These are phyloP conservation scores for Forbesichthys papilliferus DNA, from an alignment of 2,113 vertebrate species.

Conservation along the genomic window DNA sequence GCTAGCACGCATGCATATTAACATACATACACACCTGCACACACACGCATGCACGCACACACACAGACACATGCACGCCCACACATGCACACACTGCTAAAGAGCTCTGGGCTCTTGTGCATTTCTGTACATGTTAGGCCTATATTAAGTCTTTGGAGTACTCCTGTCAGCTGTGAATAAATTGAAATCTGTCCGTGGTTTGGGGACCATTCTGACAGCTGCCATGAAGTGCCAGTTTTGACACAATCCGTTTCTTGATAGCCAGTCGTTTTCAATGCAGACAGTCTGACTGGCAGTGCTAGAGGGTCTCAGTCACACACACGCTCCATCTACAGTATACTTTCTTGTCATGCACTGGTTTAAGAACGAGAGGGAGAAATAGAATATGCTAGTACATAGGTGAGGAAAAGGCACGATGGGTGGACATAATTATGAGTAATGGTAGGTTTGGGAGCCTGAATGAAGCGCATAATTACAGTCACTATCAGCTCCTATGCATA, in stretches of 20 bases:
- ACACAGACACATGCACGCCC: neutral
- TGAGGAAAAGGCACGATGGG: slow-evolving; percentile 13
- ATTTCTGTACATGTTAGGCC: slow-evolving; percentile 17
- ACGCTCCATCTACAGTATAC: slow-evolving; percentile 2
- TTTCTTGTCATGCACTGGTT: slow-evolving; percentile 14
- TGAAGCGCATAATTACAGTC: slow-evolving; percentile 7
- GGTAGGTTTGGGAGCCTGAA: slow-evolving; percentile 10
- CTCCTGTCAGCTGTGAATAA: slow-evolving; percentile 28
- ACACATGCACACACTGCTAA: neutral
- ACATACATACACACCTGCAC: neutral
- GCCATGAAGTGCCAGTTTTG: slow-evolving; percentile 43
- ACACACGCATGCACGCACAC: neutral
- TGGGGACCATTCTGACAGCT: slow-evolving; percentile 40
- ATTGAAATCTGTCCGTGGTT: slow-evolving; percentile 2
- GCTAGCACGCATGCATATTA: no score
- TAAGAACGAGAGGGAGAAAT: slow-evolving; percentile 23
- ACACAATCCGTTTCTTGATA: slow-evolving; percentile 37
- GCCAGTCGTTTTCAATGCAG: slow-evolving; percentile 41
- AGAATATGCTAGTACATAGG: slow-evolving; percentile 5
- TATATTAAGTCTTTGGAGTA: slow-evolving; percentile 1
- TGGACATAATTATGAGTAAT: slow-evolving; percentile 28
- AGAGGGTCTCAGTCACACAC: slow-evolving; percentile 33
- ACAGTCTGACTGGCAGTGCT: slow-evolving; percentile 38
- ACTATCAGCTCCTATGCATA: slow-evolving; percentile 2
- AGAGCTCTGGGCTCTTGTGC: neutral